Base-by-base conservation (phyloP, 2,888 invertebrate species). In the Macrostomum cliftonense region DNA sequence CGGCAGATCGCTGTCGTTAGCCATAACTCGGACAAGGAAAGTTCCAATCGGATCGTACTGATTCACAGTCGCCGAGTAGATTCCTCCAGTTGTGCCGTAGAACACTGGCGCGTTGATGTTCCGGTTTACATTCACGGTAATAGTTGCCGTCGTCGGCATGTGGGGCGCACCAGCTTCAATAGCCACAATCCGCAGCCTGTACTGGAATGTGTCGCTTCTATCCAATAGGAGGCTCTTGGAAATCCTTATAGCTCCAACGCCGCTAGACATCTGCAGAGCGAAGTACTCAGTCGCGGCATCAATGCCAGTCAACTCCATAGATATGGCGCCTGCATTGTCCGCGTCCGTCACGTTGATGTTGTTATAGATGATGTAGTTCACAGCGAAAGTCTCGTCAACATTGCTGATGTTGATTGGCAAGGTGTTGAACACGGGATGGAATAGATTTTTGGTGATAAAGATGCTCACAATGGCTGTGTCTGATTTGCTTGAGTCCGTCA, bases 1-100 rank as follows among this genome's bases (percentile, higher is more conserved):
- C 46, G 61, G 61, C 2, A 56, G 51, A 49, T 64, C 64, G 21
- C 39, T 43, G 53, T 64, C 64, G 1, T 53, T 53, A 9, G 64
- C 64, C 13, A 40, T 55, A 13, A 64, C 61, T 2, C 53, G 45
- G 11, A 61, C 52, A 14, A 64, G 57, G 37, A 55, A 54, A 37
- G 54, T 55, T 9, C 64, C 63, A 12, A 63, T 52, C 11, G 60
- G 54, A 16, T 52, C 45, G 46, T 55, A 62, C 50, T 64, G 62
- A 17, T 58, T 57, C 13, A 64, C 54, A 0, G 55, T 55, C 2
- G 54, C 54, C 5, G 52, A 45, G 53, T 61, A 62, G 37, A 53
- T 49, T 28, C 28, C 28, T 7, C 28, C 9, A 9, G 28, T 28
- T 28, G 28, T 28, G 28, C 28, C 28, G 9, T 28, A 28, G 49